Evolutionary conservation across 2,888 invertebrate species (phyloP).

Genomic region (Oscheius sp.): DNA sequence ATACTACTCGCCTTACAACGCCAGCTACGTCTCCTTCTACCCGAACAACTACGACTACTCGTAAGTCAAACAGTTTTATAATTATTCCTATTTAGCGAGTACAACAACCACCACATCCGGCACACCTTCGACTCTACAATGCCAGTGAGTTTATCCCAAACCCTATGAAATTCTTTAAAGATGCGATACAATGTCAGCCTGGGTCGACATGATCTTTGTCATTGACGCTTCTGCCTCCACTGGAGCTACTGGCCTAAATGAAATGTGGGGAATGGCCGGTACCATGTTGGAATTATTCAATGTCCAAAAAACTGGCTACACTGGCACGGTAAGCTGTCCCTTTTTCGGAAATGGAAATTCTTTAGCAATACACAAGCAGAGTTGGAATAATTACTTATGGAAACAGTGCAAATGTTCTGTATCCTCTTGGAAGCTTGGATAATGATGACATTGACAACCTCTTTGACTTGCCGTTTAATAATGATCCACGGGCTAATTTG

Average conservation of each 20-base stretch:
- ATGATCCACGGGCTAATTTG: slow-evolving; percentile 14
- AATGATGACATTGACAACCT: slow-evolving; percentile 20
- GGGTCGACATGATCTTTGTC: slow-evolving; percentile 20
- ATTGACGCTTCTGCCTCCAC: slow-evolving; percentile 13
- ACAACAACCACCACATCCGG: no score
- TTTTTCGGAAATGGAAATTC: neutral
- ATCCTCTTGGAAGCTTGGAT: slow-evolving; percentile 11
- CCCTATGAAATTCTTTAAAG: no score
- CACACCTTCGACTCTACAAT: no score
- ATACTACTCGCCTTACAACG: no score
- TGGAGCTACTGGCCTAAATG: neutral
- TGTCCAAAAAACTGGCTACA: slow-evolving; percentile 8
- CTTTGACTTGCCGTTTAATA: neutral
- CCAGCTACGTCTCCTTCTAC: no score
- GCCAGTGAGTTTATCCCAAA: no score
- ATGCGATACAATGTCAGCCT: neutral
- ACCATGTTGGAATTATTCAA: slow-evolving; percentile 8
- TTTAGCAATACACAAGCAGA: slow-evolving; percentile 4
- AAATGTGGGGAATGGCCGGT: slow-evolving; percentile 12
- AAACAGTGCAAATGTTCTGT: neutral
- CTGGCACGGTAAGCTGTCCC: neutral
- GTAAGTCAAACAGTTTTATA: no score
- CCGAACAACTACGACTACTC: no score
- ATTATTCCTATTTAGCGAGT: no score
- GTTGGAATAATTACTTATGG: slow-evolving; percentile 31